phyloP scores from a whole-genome alignment of 2,888 invertebrate genomes.

The Luffia ferchaultella region DNA sequence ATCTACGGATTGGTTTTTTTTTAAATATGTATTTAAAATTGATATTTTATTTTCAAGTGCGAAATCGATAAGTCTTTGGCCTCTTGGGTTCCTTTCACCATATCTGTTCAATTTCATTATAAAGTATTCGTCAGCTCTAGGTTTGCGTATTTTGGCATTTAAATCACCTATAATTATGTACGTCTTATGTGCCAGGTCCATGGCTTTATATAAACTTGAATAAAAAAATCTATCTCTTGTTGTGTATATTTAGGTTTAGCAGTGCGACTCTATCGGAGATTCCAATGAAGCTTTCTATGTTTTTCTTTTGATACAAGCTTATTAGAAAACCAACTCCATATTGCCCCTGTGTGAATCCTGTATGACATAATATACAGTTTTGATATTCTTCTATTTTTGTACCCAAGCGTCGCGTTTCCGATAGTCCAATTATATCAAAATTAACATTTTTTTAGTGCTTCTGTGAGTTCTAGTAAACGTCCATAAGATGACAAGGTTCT shows the following conservation, averaged over 20 bases:
- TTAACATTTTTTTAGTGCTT: not conserved
- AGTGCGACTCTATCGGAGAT: slow-evolving; percentile 10
- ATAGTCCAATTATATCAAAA: not conserved
- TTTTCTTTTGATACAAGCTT: not conserved
- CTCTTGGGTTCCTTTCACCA: slow-evolving; percentile 1
- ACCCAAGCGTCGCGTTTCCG: not conserved
- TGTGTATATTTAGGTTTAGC: slow-evolving; percentile 1
- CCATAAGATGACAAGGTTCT: slow-evolving; percentile 1
- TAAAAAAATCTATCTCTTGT: not conserved
- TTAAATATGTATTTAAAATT: slow-evolving; percentile 5
- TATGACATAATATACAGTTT: not conserved
- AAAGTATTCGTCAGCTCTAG: not conserved
- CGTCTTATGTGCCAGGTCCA: slow-evolving; percentile 2
- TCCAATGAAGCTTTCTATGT: slow-evolving; percentile 40
- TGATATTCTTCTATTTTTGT: not conserved
- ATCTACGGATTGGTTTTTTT: not conserved
- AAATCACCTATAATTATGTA: slow-evolving; percentile 2
- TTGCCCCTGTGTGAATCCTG: not conserved
- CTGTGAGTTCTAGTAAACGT: slow-evolving; percentile 3
- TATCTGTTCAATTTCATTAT: slow-evolving; percentile 3
- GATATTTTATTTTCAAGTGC: slow-evolving; percentile 3
- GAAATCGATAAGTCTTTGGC: slow-evolving; percentile 5
- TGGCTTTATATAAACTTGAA: slow-evolving; percentile 2
- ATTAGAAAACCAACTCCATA: not conserved
- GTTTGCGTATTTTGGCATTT: slow-evolving; percentile 2